These are phyloP conservation scores for rat (Rattus norvegicus) DNA, from an alignment of 2,113 vertebrate species.

Conservation along the genomic window GRCr8 NC_086039.1:73103501-73104000, in stretches of 20 bases:
- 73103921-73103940: no score
- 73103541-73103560: slow-evolving; percentile 66
- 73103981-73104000: no score
- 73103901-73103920: slow-evolving; percentile 8
- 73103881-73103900: not conserved
- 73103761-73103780: not conserved
- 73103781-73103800: not conserved
- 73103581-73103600: slow-evolving; percentile 35
- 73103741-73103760: slow-evolving; percentile 11
- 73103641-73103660: not conserved
- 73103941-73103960: no score
- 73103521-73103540: slow-evolving; percentile 67
- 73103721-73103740: not conserved
- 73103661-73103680: not conserved
- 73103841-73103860: not conserved
- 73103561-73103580: not conserved
- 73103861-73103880: not conserved
- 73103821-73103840: not conserved
- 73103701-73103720: slow-evolving; percentile 43
- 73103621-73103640: slow-evolving; percentile 4
- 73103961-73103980: no score
- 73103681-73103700: not conserved
- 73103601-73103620: slow-evolving; percentile 32
- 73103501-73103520: slow-evolving; percentile 55
- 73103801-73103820: slow-evolving; percentile 22